Conservation (phyloP, 1,140 invertebrate species). For the Nixonia krombeini region DNA sequence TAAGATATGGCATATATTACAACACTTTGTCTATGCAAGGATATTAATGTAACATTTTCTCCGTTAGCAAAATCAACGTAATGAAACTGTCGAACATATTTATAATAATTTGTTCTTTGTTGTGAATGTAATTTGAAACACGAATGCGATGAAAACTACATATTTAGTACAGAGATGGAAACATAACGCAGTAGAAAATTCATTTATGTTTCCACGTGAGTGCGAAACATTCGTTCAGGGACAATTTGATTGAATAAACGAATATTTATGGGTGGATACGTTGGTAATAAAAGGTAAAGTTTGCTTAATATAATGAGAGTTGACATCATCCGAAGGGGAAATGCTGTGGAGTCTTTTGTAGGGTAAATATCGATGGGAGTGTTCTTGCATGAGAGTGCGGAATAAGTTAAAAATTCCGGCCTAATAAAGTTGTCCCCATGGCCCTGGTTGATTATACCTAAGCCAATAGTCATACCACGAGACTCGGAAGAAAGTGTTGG, state of each 20-base stretch:
- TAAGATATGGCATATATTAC: too few relatives aligned
- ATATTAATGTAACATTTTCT: too few relatives aligned
- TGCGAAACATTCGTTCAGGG: too few relatives aligned
- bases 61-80: too few relatives aligned
- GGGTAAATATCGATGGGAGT: constrained; percentile 18
- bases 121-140: too few relatives aligned
- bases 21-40: too few relatives aligned
- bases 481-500: constrained; percentile 35
- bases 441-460: constrained; percentile 40
- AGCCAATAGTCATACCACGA: constrained; percentile 17
- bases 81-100: too few relatives aligned
- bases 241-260: constrained; percentile 8
- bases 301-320: constrained; percentile 31
- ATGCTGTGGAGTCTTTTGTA: not conserved
- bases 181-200: too few relatives aligned
- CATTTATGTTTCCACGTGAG: too few relatives aligned
- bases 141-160: too few relatives aligned
- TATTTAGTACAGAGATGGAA: too few relatives aligned
- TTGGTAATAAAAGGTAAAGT: constrained; percentile 29
- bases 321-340: not conserved
- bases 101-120: too few relatives aligned
- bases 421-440: constrained; percentile 47
- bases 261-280: constrained; percentile 34
- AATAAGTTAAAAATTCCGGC: constrained; percentile 45
- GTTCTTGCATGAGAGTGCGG: constrained; percentile 37